These are phyloP conservation scores for Alca torda DNA, from an alignment of 2,797 vertebrate genomes.

Conservation along the genomic window DNA sequence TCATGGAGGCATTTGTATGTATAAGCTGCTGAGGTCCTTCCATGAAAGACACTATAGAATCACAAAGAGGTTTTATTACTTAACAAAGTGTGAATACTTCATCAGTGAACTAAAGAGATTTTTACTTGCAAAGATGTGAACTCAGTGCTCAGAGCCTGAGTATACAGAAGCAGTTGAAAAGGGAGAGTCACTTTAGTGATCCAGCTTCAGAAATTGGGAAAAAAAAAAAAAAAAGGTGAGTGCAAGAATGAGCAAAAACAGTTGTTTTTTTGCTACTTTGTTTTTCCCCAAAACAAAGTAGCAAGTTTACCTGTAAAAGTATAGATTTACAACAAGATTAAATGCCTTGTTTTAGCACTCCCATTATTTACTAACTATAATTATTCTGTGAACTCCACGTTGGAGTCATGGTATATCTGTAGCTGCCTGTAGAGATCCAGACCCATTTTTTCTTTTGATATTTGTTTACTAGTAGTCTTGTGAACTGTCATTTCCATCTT, in stretches of 20 bases:
- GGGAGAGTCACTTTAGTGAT: neutral
- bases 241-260: neutral
- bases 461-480: conserved; percentile 45
- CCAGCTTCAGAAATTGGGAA: neutral
- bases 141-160: neutral
- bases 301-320: neutral
- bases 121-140: neutral
- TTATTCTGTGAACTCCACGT: neutral
- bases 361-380: neutral
- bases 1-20: neutral
- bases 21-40: neutral
- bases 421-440: neutral
- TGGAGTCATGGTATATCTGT: neutral
- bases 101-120: neutral
- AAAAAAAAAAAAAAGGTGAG: neutral
- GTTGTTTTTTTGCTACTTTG: too few relatives aligned
- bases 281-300: neutral
- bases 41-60: neutral
- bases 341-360: neutral
- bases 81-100: neutral
- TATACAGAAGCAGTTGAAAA: neutral
- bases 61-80: neutral
- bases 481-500: conserved; percentile 45
- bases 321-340: neutral
- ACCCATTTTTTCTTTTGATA: neutral